Evolutionary conservation across 2,797 vertebrate genomes (phyloP), one percentile per base, ranked within the genome.

Genomic region (Acropternis orthonyx): DNA sequence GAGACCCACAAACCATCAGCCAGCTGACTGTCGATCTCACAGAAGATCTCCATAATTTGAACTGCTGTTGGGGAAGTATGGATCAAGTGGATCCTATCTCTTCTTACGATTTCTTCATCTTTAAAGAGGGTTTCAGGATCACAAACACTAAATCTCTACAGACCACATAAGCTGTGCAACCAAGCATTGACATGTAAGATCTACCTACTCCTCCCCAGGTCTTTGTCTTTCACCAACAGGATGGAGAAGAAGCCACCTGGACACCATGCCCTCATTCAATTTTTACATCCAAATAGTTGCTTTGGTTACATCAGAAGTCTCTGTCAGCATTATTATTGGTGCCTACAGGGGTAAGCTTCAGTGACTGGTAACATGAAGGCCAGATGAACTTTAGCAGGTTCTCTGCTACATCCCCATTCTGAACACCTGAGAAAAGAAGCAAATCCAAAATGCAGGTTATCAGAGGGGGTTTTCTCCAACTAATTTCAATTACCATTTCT

Each of bases 241-340:
- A 36, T 55, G 14, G 15, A 62, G 32, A 66, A 58, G 12, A 83
- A 83, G 72, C 0, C 4, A 27, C 11, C 23, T 44, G 14, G 7
- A 69, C 2, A 56, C 30, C 7, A 28, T 1, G 0, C 2, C 2
- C 10, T 63, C 7, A 10, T 78, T 72, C 14, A 30, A 6, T 51
- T 80, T 49, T 78, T 81, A 66, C 32, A 71, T 5, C 12, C 7
- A 49, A 61, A 54, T 2, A 32, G 6, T 20, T 43, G 2, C 3
- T 66, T 72, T 80, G 14, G 9, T 73, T 48, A 48, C 7, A 59
- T 4, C 10, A 43, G 7, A 62, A 54, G 5, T 26, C 12, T 54
- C 22, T 41, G 14, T 9, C 2, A 3, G 8, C 6, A 30, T 41
- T 49, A 34, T 69, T 54, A 28, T 32, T 34, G 3, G 6, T 46